Percentiles rank a stretch among this genome's conserved stretches.
These are phyloP conservation scores for Erynnis tages DNA, from an alignment of 2,888 invertebrate species.

Conservation along the genomic window DNA sequence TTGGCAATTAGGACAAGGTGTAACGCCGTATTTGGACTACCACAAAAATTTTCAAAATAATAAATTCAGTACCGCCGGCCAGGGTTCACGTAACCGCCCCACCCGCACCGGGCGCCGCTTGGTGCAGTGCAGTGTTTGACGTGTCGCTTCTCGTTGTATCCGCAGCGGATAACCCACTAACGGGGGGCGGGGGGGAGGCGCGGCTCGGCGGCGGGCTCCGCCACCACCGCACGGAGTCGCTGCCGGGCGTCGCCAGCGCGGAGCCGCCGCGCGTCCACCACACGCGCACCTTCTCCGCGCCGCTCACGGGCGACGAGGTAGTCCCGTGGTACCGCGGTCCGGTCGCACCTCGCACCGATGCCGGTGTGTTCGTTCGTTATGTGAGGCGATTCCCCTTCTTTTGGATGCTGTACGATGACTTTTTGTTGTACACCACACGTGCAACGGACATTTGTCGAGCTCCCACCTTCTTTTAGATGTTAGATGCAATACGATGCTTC, in stretches of 20 bases:
- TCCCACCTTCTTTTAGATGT: too few species aligned
- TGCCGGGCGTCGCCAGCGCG: slow-evolving; percentile 62
- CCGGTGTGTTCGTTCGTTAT: too few species aligned
- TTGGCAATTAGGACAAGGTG: too few species aligned
- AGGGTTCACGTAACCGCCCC: slow-evolving; percentile 33
- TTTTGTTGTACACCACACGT: too few species aligned
- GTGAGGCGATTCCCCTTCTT: too few species aligned
- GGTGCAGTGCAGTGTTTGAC: slow-evolving; percentile 71
- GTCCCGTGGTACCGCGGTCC: too few species aligned
- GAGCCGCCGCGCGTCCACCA: slow-evolving; percentile 73
- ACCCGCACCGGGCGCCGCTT: slow-evolving; percentile 64
- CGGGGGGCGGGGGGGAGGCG: slow-evolving; percentile 52
- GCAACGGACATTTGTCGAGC: too few species aligned
- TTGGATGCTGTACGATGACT: too few species aligned
- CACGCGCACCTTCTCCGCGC: slow-evolving; percentile 86
- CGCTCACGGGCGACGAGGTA: slow-evolving; percentile 82
- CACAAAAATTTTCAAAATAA: too few species aligned
- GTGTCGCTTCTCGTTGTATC: slow-evolving; percentile 73
- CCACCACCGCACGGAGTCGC: slow-evolving; percentile 68
- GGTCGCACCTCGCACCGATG: too few species aligned
- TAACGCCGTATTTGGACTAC: too few species aligned
- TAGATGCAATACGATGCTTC: too few species aligned
- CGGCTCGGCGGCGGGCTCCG: slow-evolving; percentile 51
- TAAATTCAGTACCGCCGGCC: slow-evolving; percentile 35
- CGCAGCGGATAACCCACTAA: slow-evolving; percentile 78